phyloP scores from a whole-genome alignment of 2,888 invertebrate genomes.

The Drosophila imparisetae region DNA sequence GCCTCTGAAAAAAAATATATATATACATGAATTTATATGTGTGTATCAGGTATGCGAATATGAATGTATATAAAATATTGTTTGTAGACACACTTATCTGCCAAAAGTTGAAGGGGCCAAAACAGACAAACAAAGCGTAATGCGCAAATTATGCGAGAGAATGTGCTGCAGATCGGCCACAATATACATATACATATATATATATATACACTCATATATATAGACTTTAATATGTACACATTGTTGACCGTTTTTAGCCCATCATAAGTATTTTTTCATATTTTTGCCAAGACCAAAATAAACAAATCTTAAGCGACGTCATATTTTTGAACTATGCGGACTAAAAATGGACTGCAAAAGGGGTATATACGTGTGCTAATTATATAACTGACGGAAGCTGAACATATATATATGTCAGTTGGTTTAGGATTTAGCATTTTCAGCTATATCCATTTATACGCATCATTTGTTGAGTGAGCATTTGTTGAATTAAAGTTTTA shows the following conservation, averaged over 20 bases:
- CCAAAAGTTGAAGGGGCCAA: constrained; percentile 26
- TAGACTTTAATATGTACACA: neutral
- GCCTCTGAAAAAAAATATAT: constrained; percentile 42
- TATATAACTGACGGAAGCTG: neutral
- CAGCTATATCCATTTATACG: neutral
- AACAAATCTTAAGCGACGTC: constrained; percentile 34
- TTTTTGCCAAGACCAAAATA: constrained; percentile 67
- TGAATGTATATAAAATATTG: constrained; percentile 3
- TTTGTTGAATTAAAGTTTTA: neutral
- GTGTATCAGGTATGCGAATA: constrained; percentile 3
- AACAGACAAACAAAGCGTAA: constrained; percentile 54
- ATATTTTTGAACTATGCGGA: constrained; percentile 14
- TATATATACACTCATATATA: neutral
- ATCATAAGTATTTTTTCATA: constrained; percentile 57
- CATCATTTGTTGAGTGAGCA: neutral
- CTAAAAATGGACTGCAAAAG: neutral
- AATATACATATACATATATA: neutral
- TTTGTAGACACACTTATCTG: constrained; percentile 22
- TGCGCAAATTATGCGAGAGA: constrained; percentile 65
- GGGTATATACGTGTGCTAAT: neutral
- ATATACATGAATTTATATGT: no score
- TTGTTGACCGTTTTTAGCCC: constrained; percentile 52
- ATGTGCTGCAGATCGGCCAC: constrained; percentile 27
- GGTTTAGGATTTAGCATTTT: neutral
- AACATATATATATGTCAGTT: neutral